These are phyloP conservation scores for Eupithecia exiguata DNA, from an alignment of 2,888 invertebrate genomes.

Conservation along the genomic window DNA sequence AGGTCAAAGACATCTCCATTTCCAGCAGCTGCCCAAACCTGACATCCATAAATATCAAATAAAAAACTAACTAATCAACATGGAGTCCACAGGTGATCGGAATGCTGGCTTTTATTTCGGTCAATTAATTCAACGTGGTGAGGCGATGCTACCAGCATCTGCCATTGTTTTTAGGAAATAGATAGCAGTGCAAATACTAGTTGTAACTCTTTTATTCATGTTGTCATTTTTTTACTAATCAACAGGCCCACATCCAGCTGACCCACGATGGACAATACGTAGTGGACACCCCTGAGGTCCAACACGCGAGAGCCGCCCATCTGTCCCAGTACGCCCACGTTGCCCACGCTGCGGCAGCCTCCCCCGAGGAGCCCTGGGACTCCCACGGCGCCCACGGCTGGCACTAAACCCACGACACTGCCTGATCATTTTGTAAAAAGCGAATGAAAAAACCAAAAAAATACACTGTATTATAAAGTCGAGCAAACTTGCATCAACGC, in stretches of 20 bases:
- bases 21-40: too few relatives aligned
- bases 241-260: constrained; percentile 76
- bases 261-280: constrained; percentile 81
- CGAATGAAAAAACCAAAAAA: constrained; percentile 64
- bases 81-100: too few relatives aligned
- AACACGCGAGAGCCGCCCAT: constrained; percentile 78
- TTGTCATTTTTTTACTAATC: too few relatives aligned
- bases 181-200: too few relatives aligned
- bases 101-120: too few relatives aligned
- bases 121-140: too few relatives aligned
- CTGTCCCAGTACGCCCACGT: constrained; percentile 74
- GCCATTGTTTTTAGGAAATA: too few relatives aligned
- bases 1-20: too few relatives aligned
- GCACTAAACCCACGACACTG: constrained; percentile 72
- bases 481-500: constrained; percentile 74
- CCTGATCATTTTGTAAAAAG: constrained; percentile 78
- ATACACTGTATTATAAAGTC: constrained; percentile 74
- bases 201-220: too few relatives aligned
- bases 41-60: too few relatives aligned
- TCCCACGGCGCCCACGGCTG: constrained; percentile 66
- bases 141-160: too few relatives aligned
- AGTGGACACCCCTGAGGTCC: constrained; percentile 79
- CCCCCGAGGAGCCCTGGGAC: constrained; percentile 78
- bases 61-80: too few relatives aligned
- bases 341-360: constrained; percentile 76